Evolutionary conservation across 2,888 invertebrate genomes (phyloP).

Genomic region (Ectemnius continuus): DNA sequence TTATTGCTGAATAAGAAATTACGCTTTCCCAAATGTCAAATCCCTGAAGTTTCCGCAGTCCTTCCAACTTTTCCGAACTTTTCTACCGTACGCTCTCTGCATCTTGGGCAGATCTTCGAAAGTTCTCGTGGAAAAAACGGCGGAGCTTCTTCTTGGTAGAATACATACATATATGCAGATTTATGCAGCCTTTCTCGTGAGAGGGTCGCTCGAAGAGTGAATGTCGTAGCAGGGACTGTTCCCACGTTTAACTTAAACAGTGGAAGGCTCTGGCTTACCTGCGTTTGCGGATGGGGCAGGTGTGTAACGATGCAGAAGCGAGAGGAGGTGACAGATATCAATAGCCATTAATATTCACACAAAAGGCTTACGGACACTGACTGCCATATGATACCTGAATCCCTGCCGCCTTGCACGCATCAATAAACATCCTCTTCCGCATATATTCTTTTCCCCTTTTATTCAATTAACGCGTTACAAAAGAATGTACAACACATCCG

Average conservation of each 20-base stretch:
- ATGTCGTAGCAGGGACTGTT: constrained; percentile 42
- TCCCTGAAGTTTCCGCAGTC: constrained; percentile 20
- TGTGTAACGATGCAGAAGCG: constrained; percentile 57
- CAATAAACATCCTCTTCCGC: not conserved
- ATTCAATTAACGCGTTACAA: not conserved
- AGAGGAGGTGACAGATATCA: constrained; percentile 55
- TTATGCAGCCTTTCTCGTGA: constrained; percentile 70
- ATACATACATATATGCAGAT: constrained; percentile 75
- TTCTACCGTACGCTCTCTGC: constrained; percentile 36
- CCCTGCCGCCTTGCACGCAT: constrained; percentile 5
- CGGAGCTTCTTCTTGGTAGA: constrained; percentile 70
- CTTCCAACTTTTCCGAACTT: constrained; percentile 15
- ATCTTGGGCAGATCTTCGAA: constrained; percentile 56
- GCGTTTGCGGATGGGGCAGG: constrained; percentile 47
- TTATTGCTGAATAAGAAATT: too few relatives aligned
- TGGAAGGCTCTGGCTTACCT: constrained; percentile 51
- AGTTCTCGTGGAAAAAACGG: constrained; percentile 60
- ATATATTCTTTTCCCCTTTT: too few relatives aligned
- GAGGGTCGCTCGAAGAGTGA: constrained; percentile 44
- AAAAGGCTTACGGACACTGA: constrained; percentile 36
- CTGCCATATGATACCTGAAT: constrained; percentile 10
- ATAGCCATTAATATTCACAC: constrained; percentile 53
- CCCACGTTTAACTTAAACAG: constrained; percentile 56
- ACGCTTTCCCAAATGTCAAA: too few relatives aligned
- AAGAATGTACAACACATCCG: too few relatives aligned